phyloP scores from a whole-genome alignment of 2,888 invertebrate species.

The Ectropis crepuscularia region DNA sequence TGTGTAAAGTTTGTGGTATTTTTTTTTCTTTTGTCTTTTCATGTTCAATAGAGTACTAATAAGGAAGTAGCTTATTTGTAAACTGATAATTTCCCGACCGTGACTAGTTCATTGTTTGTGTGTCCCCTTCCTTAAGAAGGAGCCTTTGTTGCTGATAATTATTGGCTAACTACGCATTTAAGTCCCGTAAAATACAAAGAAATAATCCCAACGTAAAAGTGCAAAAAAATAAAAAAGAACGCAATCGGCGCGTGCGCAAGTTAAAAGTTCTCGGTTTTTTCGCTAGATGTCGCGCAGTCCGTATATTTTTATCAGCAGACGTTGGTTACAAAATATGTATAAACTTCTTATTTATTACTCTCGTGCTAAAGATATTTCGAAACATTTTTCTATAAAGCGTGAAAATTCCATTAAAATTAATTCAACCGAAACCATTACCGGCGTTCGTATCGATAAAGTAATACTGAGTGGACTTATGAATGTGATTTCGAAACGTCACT shows the following conservation, averaged over 20 bases:
- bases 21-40: constrained; percentile 55
- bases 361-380: constrained; percentile 77
- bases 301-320: constrained; percentile 43
- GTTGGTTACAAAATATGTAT: constrained; percentile 37
- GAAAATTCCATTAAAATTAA: constrained; percentile 84
- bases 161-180: constrained; percentile 49
- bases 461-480: constrained; percentile 82
- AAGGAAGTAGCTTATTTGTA: constrained; percentile 74
- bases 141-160: constrained; percentile 67
- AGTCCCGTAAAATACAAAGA: constrained; percentile 34
- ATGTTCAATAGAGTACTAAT: constrained; percentile 64
- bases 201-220: constrained; percentile 26
- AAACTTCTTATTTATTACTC: constrained; percentile 72
- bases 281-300: constrained; percentile 68
- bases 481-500: constrained; percentile 84
- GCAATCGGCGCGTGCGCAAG: constrained; percentile 68
- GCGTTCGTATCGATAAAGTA: constrained; percentile 83
- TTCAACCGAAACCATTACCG: constrained; percentile 83
- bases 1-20: constrained; percentile 37
- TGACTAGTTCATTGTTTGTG: constrained; percentile 74
- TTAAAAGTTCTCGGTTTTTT: constrained; percentile 53
- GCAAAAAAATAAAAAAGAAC: constrained; percentile 49
- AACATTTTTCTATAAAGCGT: constrained; percentile 82
- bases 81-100: constrained; percentile 70
- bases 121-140: constrained; percentile 70